Base-by-base conservation (phyloP, 2,888 invertebrate species). In the Torymus texanus region DNA sequence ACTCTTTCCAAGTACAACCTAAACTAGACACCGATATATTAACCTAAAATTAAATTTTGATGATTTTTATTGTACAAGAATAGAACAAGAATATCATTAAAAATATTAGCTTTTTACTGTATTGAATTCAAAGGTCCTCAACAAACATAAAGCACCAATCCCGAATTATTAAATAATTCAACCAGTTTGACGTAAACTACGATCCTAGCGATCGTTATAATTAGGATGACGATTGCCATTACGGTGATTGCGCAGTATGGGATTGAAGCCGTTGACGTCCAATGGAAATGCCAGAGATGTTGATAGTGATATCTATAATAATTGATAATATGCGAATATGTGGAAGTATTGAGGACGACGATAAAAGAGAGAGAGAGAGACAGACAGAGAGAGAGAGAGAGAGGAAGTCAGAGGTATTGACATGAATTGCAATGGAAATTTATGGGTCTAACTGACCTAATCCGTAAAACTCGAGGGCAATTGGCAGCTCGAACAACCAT, bases 281-380 rank as follows among this genome's bases (percentile, higher is more conserved):
- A 51, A 18, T 68, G 63, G 53, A 75, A 65, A 65, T 65, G 62
- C 59, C 65, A 29, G 2, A 10, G 53, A 41, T 41, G 41, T 18
- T 18, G 53, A 70, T 74, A 21, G 59, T 61, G 18, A 63, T 65
- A 79, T 75, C 65, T 74, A 79, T 70, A 75, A 70, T 75, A 70
- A 70, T 58, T 61, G 41, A 41, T 41, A 41, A 41, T 41, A 41
- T 8, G 5, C 0, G n/a, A 2, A 12, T 18, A 8, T n/a, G 41
- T 71, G 78, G 56, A 73, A 78, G 53, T 68, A 78, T 78, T 61
- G 41, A 21, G n/a, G 14, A 63, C 41, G 56, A 68, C 18, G 62
- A 65, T 50, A 70, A 41, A 41, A 41, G 41, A 41, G 41, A 8
- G 10, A 41, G 41, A 41, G 41, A 41, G 8, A 41, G 41, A 41